Base-by-base conservation (phyloP, 2,113 vertebrate species). In the Clupea harengus region DNA sequence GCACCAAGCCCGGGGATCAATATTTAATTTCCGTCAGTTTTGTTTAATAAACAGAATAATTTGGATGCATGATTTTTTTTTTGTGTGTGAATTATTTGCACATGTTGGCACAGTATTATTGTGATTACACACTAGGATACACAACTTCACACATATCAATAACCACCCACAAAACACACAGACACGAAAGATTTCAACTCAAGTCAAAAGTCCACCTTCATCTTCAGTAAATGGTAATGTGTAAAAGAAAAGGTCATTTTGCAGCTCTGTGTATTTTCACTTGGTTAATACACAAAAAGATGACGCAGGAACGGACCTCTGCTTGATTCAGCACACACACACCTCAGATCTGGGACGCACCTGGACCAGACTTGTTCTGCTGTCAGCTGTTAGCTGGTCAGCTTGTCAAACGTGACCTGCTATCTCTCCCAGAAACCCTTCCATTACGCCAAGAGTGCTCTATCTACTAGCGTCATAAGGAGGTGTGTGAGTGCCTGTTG, bases 1-100 rank as follows among this genome's bases (percentile, higher is more conserved):
- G 45, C 17, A 81, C 54, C 81, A 78, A 80, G 83, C 75, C 22
- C 80, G 72, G 85, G 54, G 72, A 86, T 88, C 87, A 81, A 86
- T 91, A 88, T 91, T 91, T 89, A 81, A 91, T 91, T 88, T 88
- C 86, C 84, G 83, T 83, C 60, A 46, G 45, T 88, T 90, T 88
- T 88, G 67, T 87, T 87, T 89, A 82, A 89, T 85, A 89, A 91
- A 87, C 86, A 87, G 82, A 87, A 88, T 83, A 64, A 88, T 84
- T 89, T 86, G 72, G 44, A 57, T 80, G 39, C n/a, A 45, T 83
- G 17, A 72, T 84, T 78, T 82, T 82, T 75, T 75, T 75, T 9
- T 67, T 39, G n/a, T n/a, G n/a, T 39, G 67, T 15, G 13, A 32
- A 32, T 75, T 75, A 39, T 75, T 32, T 75, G 67, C 67, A 75